Evolutionary conservation across 2,888 invertebrate species (phyloP).

Genomic region (Lycia hirtaria): DNA sequence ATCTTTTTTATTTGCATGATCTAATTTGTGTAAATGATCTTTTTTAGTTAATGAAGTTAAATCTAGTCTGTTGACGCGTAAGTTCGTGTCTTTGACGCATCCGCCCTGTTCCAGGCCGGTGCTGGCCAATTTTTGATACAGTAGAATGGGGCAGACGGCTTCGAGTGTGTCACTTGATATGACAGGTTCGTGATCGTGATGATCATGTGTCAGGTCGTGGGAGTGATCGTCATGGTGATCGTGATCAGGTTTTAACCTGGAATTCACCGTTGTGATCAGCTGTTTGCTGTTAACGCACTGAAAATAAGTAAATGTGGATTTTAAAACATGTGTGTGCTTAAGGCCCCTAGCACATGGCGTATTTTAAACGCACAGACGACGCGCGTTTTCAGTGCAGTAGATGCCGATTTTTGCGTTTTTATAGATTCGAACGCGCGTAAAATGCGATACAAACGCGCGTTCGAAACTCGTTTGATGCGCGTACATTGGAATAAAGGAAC

Average conservation of each 20-base stretch:
- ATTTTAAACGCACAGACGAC: no score
- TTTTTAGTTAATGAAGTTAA: no score
- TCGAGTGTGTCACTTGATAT: slow-evolving; percentile 71
- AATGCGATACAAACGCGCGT: no score
- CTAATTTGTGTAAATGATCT: no score
- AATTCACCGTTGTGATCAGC: slow-evolving; percentile 73
- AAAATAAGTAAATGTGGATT: slow-evolving; percentile 35
- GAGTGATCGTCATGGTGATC: slow-evolving; percentile 51
- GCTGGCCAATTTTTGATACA: slow-evolving; percentile 87
- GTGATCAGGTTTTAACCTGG: slow-evolving; percentile 66
- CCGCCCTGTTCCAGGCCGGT: slow-evolving; percentile 82
- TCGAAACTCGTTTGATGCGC: no score
- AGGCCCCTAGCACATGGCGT: no score
- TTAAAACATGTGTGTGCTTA: neutral
- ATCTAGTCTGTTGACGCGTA: slow-evolving; percentile 42
- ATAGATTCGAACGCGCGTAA: no score
- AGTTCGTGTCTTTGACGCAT: slow-evolving; percentile 77
- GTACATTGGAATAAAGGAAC: no score
- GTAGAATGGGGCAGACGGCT: slow-evolving; percentile 87
- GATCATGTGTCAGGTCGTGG: slow-evolving; percentile 40
- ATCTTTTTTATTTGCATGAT: no score
- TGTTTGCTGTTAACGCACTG: slow-evolving; percentile 82
- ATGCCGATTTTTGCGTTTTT: neutral
- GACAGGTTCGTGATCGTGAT: slow-evolving; percentile 48
- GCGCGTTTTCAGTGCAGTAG: no score